Base-by-base conservation (phyloP, 2,797 vertebrate genomes). In the Acanthurus leucopareius region DNA sequence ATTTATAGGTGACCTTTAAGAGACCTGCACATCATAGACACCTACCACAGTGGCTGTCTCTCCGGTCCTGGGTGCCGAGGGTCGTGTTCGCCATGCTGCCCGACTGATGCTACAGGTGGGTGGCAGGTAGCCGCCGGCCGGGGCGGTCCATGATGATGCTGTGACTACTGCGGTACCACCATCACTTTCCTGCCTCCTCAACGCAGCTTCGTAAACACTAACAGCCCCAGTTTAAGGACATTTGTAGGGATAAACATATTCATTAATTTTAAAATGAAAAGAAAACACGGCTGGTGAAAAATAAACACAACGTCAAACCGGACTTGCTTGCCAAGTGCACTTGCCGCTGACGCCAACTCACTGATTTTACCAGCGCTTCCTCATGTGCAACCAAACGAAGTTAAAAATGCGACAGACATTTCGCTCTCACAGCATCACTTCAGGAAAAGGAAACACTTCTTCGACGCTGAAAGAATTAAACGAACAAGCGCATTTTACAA, bases 21-120 rank as follows among this genome's bases (percentile, higher is more conserved):
- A 56, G 9, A 25, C 14, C 5, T 1, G 48, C 22, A 22, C 53
- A 22, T 48, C 9, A 15, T 1, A 10, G 57, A 44, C 20, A 82
- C 91, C 11, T 86, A 94, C 89, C 92, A 42, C 75, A 73, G 83
- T 48, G 69, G 75, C 57, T 57, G 67, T 78, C 78, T 42, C 58
- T 68, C 9, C 19, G 87, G 16, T 89, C 79, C 87, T 38, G 59
- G 15, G 64, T 13, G 38, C 86, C 89, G 76, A 47, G 83, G 68
- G 69, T 86, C n/a, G 86, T 75, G 85, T 90, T 92, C 73, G 93
- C 94, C 95, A 95, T 95, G 80, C 45, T 20, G 70, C 71, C 49
- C 1, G 80, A 54, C 7, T 38, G 91, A 79, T 76, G 92, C 93
- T 94, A 95, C 93, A 95, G 93, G 93, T 94, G 91, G 86, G 85